phyloP scores from a whole-genome alignment of 1,140 invertebrate genomes.

The Heterodera schachtii region DNA sequence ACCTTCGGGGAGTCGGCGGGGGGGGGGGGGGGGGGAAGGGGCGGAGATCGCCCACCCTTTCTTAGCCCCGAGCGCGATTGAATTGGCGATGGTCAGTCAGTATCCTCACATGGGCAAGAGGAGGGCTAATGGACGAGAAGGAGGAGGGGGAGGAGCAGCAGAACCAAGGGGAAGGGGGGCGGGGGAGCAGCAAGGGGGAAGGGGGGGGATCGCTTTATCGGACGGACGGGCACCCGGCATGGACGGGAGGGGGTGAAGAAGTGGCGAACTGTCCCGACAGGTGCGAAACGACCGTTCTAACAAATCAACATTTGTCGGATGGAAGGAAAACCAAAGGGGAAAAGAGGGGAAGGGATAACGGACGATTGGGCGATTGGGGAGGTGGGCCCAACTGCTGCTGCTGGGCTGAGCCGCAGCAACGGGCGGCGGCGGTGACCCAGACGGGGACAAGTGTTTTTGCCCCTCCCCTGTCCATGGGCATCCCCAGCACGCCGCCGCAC shows the following conservation, averaged over 20 bases:
- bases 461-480: constrained; percentile 1
- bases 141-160: no score
- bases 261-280: not conserved
- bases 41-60: not conserved
- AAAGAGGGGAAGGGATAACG: not conserved
- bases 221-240: not conserved
- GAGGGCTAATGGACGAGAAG: not conserved
- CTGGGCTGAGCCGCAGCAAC: not conserved
- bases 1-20: not conserved
- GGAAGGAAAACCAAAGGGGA: not conserved
- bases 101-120: not conserved
- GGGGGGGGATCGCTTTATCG: not conserved
- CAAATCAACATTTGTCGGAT: not conserved
- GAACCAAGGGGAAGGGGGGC: not conserved
- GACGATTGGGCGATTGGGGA: not conserved
- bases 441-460: constrained; percentile 20
- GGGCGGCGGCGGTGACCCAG: constrained; percentile 11
- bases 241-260: not conserved
- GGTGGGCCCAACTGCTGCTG: not conserved
- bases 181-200: no score
- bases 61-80: not conserved
- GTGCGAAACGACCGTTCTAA: not conserved
- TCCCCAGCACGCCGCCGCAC: constrained; percentile 1
- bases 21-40: not conserved
- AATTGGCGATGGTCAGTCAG: not conserved